phyloP scores from a whole-genome alignment of 2,113 vertebrate species.

The Xiphophorus hellerii region DNA sequence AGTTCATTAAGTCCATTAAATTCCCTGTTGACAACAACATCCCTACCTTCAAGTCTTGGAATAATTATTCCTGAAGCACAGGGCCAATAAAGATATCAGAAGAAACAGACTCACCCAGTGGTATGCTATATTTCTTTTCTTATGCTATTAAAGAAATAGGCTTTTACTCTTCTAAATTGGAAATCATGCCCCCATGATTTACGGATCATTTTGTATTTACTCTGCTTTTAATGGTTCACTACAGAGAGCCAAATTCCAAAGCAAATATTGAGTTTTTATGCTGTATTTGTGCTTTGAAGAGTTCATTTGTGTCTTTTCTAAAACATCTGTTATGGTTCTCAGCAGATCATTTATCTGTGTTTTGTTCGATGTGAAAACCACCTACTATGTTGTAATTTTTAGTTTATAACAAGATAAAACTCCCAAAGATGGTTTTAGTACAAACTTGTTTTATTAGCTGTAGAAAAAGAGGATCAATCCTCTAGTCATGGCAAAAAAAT shows the following conservation, averaged over 20 bases:
- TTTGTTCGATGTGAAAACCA: slow-evolving; percentile 28
- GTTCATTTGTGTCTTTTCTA: not conserved
- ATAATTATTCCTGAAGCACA: slow-evolving; percentile 66
- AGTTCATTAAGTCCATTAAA: slow-evolving; percentile 66
- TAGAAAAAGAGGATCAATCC: not conserved
- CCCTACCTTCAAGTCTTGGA: slow-evolving; percentile 35
- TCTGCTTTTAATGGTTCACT: slow-evolving; percentile 50
- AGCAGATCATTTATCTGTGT: not conserved
- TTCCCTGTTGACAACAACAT: slow-evolving; percentile 57
- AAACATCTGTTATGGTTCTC: slow-evolving; percentile 24
- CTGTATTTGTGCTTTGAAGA: slow-evolving; percentile 58
- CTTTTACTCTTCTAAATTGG: slow-evolving; percentile 57
- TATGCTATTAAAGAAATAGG: slow-evolving; percentile 29
- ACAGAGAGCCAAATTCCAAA: slow-evolving; percentile 10
- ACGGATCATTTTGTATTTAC: slow-evolving; percentile 61
- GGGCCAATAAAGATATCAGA: slow-evolving; percentile 53
- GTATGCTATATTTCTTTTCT: slow-evolving; percentile 25
- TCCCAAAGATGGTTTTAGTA: not conserved
- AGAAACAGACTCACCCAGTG: slow-evolving; percentile 32
- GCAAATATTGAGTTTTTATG: not conserved
- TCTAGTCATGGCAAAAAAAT: not conserved
- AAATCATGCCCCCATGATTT: slow-evolving; percentile 58
- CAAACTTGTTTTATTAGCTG: not conserved
- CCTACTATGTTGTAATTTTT: slow-evolving; percentile 16
- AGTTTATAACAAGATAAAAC: not conserved